Evolutionary conservation across 2,797 vertebrate genomes (phyloP).

Genomic region (Pangasius mekongensis): DNA sequence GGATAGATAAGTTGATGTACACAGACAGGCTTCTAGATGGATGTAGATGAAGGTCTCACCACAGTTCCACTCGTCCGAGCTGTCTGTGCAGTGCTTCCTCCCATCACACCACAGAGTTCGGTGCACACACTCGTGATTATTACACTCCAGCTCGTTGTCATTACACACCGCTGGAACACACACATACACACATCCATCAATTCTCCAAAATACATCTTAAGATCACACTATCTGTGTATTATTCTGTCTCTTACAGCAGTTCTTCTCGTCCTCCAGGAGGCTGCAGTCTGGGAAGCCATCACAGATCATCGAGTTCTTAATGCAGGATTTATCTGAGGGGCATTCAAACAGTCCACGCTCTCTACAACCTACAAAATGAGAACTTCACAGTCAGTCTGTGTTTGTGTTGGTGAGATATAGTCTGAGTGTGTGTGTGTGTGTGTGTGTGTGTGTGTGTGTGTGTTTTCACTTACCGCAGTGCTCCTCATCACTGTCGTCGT

Average conservation of each 20-base stretch:
- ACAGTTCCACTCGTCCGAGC: conserved; percentile 93
- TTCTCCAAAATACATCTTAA: background rate
- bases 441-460: conserved; percentile 9
- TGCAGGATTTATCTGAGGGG: conserved; percentile 83
- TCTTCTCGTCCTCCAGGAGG: conserved; percentile 86
- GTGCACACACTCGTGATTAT: conserved; percentile 87
- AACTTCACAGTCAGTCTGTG: background rate
- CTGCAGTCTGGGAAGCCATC: conserved; percentile 95
- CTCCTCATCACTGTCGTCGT: conserved; percentile 92
- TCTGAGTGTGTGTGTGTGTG: background rate
- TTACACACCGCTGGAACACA: conserved; percentile 79
- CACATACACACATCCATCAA: conserved; percentile 23
- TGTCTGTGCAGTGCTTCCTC: conserved; percentile 83
- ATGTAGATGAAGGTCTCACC: conserved; percentile 73
- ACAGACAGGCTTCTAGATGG: background rate
- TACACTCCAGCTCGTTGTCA: conserved; percentile 84
- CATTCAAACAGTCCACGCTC: conserved; percentile 94
- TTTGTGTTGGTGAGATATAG: background rate
- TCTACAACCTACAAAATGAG: conserved; percentile 77
- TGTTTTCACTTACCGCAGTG: conserved; percentile 82
- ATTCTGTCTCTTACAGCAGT: conserved; percentile 86
- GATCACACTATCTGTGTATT: background rate
- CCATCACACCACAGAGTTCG: conserved; percentile 90
- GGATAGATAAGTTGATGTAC: background rate
- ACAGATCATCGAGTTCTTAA: conserved; percentile 87